Base-by-base conservation (phyloP, 2,113 vertebrate species). In the Chaetura pelagica region DNA sequence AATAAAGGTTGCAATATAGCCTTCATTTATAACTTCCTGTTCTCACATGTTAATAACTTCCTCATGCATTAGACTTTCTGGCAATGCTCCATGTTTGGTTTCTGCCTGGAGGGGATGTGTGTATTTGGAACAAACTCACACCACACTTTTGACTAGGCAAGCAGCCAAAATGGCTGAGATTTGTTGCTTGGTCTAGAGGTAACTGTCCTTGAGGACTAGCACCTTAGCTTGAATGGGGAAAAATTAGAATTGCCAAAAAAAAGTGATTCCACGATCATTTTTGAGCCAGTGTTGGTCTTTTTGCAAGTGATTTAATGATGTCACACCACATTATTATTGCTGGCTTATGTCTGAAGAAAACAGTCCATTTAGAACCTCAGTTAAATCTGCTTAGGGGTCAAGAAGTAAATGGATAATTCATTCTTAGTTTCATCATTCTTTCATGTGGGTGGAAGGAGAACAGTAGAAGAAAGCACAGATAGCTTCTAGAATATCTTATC, bases 11-110 rank as follows among this genome's bases (percentile, higher is more conserved):
- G 54, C 66, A 79, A 89, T 94, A 84, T 49, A 87, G 44, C 11
- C 35, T 91, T 91, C 69, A 61, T 89, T 92, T 92, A 85, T 76
- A 96, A 89, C 84, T 95, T 95, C 91, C 77, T 91, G 49, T 91
- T 95, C 94, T 91, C 91, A 85, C 84, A 76, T 73, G 78, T 85
- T 93, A 95, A 89, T 95, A 83, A 95, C 94, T 95, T 97, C 89
- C 96, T 91, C 52, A 49, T 78, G 80, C 19, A 93, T 95, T 78
- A 87, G 89, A 49, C 38, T 84, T 93, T 72, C 78, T 96, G 91
- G 93, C 89, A 87, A 62, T 55, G 73, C 7, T 93, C 71, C 87
- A 76, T 79, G 81, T 78, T 94, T 93, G 74, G 75, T 85, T 91
- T 96, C 78, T 95, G 77, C 84, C 84, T 96, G 87, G 81, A 93